These are phyloP conservation scores for Hemiprocne comata DNA, from an alignment of 2,113 vertebrate genomes.

Conservation along the genomic window DNA sequence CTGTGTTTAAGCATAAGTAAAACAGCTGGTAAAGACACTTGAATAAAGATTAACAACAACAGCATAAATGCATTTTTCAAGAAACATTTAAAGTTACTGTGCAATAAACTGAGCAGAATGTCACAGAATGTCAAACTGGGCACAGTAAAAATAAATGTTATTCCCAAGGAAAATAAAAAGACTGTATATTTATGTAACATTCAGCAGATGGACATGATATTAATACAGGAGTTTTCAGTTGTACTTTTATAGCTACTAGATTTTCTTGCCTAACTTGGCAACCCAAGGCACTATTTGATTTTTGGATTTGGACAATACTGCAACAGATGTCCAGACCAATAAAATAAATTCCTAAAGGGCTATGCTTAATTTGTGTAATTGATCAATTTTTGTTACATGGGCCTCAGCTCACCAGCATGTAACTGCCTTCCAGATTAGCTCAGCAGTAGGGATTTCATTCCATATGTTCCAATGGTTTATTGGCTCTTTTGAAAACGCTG, in stretches of 20 bases:
- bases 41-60: conserved; percentile 80
- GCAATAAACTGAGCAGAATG: conserved; percentile 84
- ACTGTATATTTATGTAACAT: conserved; percentile 85
- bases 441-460: conserved; percentile 90
- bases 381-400: conserved; percentile 94
- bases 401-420: conserved; percentile 91
- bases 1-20: conserved; percentile 69
- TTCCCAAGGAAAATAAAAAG: conserved; percentile 87
- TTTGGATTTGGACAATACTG: conserved; percentile 99
- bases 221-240: conserved; percentile 95
- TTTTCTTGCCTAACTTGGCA: conserved; percentile 93
- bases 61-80: conserved; percentile 83
- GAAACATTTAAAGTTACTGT: conserved; percentile 82
- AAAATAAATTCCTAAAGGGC: conserved; percentile 98
- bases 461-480: conserved; percentile 92
- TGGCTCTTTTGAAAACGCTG: conserved; percentile 79
- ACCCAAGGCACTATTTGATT: conserved; percentile 94
- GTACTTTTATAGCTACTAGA: conserved; percentile 92
- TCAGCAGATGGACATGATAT: conserved; percentile 97
- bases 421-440: conserved; percentile 94
- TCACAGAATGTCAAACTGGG: conserved; percentile 86
- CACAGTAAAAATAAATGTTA: conserved; percentile 86
- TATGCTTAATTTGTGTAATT: conserved; percentile 97
- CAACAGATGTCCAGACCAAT: conserved; percentile 99
- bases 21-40: conserved; percentile 81